These are phyloP conservation scores for Smithornis capensis DNA, from an alignment of 2,113 vertebrate species.

Conservation along the genomic window DNA sequence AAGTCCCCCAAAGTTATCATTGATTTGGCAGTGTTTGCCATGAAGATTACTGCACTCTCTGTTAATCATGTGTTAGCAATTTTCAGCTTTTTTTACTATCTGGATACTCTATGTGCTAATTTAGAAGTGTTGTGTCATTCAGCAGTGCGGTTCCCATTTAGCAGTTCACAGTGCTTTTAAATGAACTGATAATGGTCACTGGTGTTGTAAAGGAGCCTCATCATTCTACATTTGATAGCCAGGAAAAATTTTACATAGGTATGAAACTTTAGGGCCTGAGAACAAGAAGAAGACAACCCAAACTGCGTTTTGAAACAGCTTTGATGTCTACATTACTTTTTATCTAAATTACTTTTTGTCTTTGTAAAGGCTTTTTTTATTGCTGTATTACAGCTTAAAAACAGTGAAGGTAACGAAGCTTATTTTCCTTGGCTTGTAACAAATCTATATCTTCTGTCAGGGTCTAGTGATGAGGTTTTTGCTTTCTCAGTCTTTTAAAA, in stretches of 20 bases:
- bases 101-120: background rate
- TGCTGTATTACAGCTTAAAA: background rate
- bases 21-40: background rate
- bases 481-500: background rate
- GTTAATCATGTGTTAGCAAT: background rate
- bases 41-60: background rate
- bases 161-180: background rate
- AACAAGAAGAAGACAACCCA: background rate
- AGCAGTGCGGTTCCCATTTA: background rate
- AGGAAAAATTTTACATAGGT: background rate
- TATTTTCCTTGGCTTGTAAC: background rate
- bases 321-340: background rate
- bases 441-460: background rate
- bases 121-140: background rate
- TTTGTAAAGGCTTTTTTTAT: background rate
- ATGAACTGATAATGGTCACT: background rate
- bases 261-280: background rate
- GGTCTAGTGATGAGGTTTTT: background rate
- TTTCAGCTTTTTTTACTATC: background rate
- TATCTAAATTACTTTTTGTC: background rate
- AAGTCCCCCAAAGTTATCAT: background rate
- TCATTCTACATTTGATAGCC: background rate
- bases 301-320: background rate
- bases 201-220: background rate
- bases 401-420: background rate